Base-by-base conservation (phyloP, 2,113 vertebrate species). In the Machaerirhynchus nigripectus region DNA sequence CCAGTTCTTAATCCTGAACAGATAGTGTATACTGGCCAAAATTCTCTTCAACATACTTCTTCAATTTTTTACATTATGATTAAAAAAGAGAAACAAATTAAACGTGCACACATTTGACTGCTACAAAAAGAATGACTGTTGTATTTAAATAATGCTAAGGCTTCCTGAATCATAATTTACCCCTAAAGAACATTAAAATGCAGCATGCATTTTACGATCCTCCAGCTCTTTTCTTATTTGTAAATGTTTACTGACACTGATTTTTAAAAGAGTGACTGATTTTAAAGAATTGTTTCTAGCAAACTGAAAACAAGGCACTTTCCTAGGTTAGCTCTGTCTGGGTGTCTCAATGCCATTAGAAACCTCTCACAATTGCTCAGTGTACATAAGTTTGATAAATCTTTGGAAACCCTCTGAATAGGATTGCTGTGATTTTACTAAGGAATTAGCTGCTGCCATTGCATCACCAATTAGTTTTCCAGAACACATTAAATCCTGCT, bases 401-500 rank as follows among this genome's bases (percentile, higher is more conserved):
- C 98, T 98, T 98, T 98, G 97, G 87, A 98, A 98, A 95, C 86
- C 83, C 92, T 94, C 80, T 99, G 98, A 99, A 99, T 99, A 97
- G 98, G 97, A 98, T 97, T 95, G 97, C 98, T 98, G 98, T 98
- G 98, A 98, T 98, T 98, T 98, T 98, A 98, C 98, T 96, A 97
- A 98, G 98, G 98, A 98, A 98, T 99, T 98, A 99, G 98, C 98
- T 98, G 98, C 97, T 98, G 98, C 98, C 98, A 98, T 97, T 98
- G 98, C 98, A 99, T 98, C 97, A 97, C 98, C 99, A 99, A 99
- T 99, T 99, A 99, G 98, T 98, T 98, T 98, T 98, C 98, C 98
- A 98, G 98, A 98, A 97, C 98, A 98, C 98, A 98, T 98, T 98
- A 98, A 99, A 98, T 98, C 98, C 98, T 97, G 98, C 98, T 98